Percentiles rank a stretch among this genome's conserved stretches.
These are phyloP conservation scores for Sebastes iracundus DNA, from an alignment of 2,797 vertebrate species.

Conservation along the genomic window DNA sequence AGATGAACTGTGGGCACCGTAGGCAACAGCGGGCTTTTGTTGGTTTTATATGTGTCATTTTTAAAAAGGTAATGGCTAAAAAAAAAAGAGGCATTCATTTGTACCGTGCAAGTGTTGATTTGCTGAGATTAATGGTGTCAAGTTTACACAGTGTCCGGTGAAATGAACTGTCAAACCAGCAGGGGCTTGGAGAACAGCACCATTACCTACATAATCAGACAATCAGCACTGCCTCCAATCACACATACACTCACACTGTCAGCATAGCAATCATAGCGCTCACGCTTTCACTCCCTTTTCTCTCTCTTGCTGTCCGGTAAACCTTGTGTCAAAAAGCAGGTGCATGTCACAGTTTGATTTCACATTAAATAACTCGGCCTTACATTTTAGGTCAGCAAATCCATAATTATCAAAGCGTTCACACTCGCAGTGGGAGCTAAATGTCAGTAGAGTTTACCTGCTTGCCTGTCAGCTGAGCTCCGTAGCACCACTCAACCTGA, in stretches of 20 bases:
- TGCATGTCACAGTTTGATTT: conserved; percentile 6
- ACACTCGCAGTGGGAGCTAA: background rate
- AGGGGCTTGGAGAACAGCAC: conserved; percentile 15
- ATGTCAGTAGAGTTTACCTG: background rate
- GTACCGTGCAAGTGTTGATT: background rate
- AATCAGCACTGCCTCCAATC: conserved; percentile 44
- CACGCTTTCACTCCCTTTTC: background rate
- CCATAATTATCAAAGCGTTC: background rate
- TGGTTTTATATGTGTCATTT: background rate
- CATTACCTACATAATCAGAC: conserved; percentile 51
- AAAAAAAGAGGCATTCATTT: background rate
- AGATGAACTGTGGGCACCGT: background rate
- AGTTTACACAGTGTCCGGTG: conserved; percentile 2
- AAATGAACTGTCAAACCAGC: conserved; percentile 46
- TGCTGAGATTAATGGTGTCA: conserved; percentile 22
- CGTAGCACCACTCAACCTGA: background rate
- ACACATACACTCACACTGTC: background rate
- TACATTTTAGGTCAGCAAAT: conserved; percentile 38
- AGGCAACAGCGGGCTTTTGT: background rate
- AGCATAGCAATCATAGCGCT: background rate
- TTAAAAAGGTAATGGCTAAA: background rate
- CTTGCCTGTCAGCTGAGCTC: background rate
- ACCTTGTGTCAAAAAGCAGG: background rate
- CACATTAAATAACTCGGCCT: conserved; percentile 19
- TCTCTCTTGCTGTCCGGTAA: background rate